These are phyloP conservation scores for Arizona elegans DNA, from an alignment of 2,113 vertebrate genomes.

Conservation along the genomic window DNA sequence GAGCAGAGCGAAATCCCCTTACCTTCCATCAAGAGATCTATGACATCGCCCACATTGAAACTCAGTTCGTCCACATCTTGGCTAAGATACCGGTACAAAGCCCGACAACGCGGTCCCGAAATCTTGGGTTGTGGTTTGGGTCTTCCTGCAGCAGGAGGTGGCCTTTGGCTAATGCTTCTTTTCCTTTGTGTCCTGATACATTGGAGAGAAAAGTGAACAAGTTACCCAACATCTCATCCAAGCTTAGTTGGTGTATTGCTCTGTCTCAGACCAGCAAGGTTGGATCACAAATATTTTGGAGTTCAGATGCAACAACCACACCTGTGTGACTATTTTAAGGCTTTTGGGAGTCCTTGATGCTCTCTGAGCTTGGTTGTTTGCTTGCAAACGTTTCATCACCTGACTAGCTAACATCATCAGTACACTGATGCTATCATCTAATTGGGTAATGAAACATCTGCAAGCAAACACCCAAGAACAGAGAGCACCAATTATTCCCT, in stretches of 20 bases:
- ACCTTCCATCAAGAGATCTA: slow-evolving; percentile 90
- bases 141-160: slow-evolving; percentile 74
- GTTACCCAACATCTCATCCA: neutral
- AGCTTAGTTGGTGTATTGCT: neutral
- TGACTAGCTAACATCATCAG: neutral
- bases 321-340: neutral
- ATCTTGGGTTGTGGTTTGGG: slow-evolving; percentile 77
- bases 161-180: slow-evolving; percentile 79
- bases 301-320: neutral
- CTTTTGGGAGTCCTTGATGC: neutral
- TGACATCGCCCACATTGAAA: slow-evolving; percentile 84
- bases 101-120: slow-evolving; percentile 77
- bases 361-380: neutral
- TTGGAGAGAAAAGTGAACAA: neutral
- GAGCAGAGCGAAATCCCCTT: neutral
- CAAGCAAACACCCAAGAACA: neutral
- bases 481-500: neutral
- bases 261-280: neutral
- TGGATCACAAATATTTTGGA: neutral
- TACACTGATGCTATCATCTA: neutral
- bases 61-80: slow-evolving; percentile 94
- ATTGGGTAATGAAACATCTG: neutral
- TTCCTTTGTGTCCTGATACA: slow-evolving; percentile 83
- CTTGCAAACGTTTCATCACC: neutral
- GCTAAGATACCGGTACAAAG: slow-evolving; percentile 86